These are phyloP conservation scores for Macheiramphus alcinus DNA, from an alignment of 2,113 vertebrate species.

Conservation along the genomic window DNA sequence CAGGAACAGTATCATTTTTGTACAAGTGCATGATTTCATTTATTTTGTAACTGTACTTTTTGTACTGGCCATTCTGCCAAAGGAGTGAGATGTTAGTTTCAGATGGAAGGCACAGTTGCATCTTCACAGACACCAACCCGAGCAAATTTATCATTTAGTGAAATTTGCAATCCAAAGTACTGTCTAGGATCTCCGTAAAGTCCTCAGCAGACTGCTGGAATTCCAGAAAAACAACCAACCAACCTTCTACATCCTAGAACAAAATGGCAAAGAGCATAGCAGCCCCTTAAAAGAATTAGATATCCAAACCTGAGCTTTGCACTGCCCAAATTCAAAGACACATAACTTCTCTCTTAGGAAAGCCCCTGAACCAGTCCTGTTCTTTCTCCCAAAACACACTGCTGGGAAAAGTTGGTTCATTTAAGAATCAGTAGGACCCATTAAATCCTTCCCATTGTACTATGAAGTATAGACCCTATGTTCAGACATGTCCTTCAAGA, in stretches of 20 bases:
- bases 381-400: not conserved
- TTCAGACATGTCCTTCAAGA: not conserved
- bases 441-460: not conserved
- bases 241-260: not conserved
- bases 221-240: not conserved
- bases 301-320: not conserved
- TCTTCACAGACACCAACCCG: not conserved
- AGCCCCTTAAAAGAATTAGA: not conserved
- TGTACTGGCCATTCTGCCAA: not conserved
- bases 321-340: not conserved
- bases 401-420: fast-evolving
- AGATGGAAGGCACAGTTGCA: not conserved
- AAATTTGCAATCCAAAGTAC: not conserved
- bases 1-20: not conserved
- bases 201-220: not conserved
- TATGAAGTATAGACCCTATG: not conserved
- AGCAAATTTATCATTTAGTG: not conserved
- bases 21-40: not conserved
- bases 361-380: not conserved
- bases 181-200: not conserved
- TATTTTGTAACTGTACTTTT: not conserved
- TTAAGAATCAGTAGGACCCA: not conserved
- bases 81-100: not conserved
- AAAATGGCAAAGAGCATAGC: not conserved
- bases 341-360: not conserved